Base-by-base conservation (phyloP, 2,888 invertebrate species). In the Orgyia antiqua region DNA sequence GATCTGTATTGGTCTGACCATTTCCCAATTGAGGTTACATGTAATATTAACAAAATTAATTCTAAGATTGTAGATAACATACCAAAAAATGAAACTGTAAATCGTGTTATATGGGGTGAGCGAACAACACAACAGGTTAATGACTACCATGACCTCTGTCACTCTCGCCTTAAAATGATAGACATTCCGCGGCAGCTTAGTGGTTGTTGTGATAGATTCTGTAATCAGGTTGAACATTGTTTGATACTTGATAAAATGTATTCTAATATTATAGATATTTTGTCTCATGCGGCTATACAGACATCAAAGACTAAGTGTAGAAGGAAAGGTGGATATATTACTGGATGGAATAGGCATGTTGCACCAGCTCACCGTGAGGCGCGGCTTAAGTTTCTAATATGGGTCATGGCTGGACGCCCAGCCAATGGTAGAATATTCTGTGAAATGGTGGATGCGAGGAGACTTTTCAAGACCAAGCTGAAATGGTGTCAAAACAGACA, bases 381-480 rank as follows among this genome's bases (percentile, higher is more conserved):
- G 2, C 3, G 19, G 8, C 8, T 5, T 19, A 19, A 8, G n/a
- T 19, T 5, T 19, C 19, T 8, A 19, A 3, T 19, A 3, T 19
- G 21, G 21, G 5, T 10, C 2, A 2, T 3, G 3, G 3, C 2
- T 10, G 6, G 10, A 10, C 2, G 6, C 42, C 13, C 45, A 45
- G 13, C 34, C 31, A 18, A 42, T 40, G 4, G 6, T 46, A 9
- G 3, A 21, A 20, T 3, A 42, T 5, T 13, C 24, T 5, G 44
- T 36, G 29, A 36, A 10, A 9, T 45, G 28, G n/a, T 8, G 15
- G 11, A 19, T 2, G 24, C 30, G 8, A 18, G 28, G 7, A 11
- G 20, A 12, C 8, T 19, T 9, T 21, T 21, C 6, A 19, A 19
- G n/a, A 8, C 2, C 7, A 19, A 7, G 8, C 19, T 19, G 2